A percentile compares a stretch with the other conserved stretches of the same genome.
phyloP scores from a whole-genome alignment of 2,113 vertebrate species.

The Indri indri region DNA sequence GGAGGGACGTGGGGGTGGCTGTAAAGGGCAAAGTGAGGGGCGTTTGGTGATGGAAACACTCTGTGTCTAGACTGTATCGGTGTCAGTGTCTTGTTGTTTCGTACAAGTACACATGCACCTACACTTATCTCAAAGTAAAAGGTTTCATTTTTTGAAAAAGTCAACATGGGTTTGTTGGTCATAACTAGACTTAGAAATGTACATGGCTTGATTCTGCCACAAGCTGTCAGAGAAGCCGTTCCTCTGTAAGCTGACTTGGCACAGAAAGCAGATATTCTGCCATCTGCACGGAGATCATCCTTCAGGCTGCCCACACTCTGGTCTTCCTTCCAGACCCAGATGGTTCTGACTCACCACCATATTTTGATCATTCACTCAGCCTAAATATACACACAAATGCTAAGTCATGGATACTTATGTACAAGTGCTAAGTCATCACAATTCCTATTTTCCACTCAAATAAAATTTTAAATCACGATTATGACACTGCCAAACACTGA shows the following conservation, averaged over 20 bases:
- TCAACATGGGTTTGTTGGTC: not conserved
- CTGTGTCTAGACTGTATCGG: not conserved
- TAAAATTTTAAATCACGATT: conserved; percentile 74
- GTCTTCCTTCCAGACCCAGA: not conserved
- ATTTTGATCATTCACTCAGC: conserved; percentile 40
- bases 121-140: conserved; percentile 19
- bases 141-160: not conserved
- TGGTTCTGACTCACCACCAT: conserved; percentile 38
- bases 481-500: conserved; percentile 68
- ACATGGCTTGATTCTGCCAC: not conserved
- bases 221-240: not conserved
- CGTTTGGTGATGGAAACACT: not conserved
- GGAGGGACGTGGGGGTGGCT: not conserved
- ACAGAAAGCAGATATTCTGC: not conserved
- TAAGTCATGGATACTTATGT: not conserved
- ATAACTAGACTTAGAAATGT: not conserved
- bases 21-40: not conserved
- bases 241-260: not conserved
- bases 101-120: not conserved
- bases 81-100: not conserved
- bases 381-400: not conserved
- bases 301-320: not conserved
- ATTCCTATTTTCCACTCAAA: conserved; percentile 59
- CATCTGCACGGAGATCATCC: not conserved
- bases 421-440: conserved; percentile 48